Evolutionary conservation across 1,140 invertebrate genomes (phyloP), one percentile per base, ranked within the genome.

Genomic region (Drosophila virilis): DNA sequence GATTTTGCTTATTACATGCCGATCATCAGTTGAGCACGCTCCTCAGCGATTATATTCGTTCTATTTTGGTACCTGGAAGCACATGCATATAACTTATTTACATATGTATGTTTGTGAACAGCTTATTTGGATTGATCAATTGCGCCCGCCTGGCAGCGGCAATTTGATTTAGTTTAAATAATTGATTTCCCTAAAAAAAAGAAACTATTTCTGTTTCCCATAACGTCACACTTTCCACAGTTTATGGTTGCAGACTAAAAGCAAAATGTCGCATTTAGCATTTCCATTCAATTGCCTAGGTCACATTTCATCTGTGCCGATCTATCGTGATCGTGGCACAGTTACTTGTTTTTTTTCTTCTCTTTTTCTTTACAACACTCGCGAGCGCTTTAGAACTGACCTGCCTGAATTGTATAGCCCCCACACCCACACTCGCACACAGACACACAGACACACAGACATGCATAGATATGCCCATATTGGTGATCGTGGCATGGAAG

Each of bases 381-480:
- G n/a, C 1, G 4, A 22, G 22, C 33, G 7, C 45, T 9, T 17
- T 38, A 12, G 32, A 59, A 73, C 70, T 68, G 64, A 73, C 70
- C 70, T 73, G 64, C 55, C 70, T 54, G 38, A 73, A 73, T 61
- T 32, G 22, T 22, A 13, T 37, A 22, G 9, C 52, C 2, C 64
- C 43, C 28, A 12, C 45, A 40, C 43, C 15, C 52, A 57, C 8
- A n/a, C 10, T 8, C 22, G 43, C 12, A 52, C 13, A 42, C 52
- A 22, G 54, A 15, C 10, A 35, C 37, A 52, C 13, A 40, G 8
- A 2, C 22, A 32, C 32, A 33, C 33, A 66, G n/a, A n/a, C n/a
- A 28, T 46, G 8, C 12, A 40, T 6, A 59, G 35, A 66, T 38
- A 58, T 35, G 40, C 7, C 13, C 28, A 50, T 40, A 40, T 33